Percentiles rank a stretch among this genome's conserved stretches.
Evolutionary conservation across 2,888 invertebrate genomes (phyloP).

Genomic region (Caenorhabditis uteleia): DNA sequence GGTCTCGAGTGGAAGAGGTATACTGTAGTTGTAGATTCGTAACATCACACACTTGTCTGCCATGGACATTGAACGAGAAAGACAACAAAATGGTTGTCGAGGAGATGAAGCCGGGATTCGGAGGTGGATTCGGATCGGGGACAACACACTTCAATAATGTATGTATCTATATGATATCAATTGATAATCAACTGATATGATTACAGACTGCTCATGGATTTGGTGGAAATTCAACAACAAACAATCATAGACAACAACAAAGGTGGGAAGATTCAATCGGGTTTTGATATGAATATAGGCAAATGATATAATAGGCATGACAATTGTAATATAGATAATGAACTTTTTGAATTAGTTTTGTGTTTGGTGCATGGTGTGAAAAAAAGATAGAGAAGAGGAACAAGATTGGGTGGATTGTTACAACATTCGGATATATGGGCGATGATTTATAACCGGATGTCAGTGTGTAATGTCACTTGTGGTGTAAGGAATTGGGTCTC

Average conservation of each 20-base stretch:
- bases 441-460: no score
- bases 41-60: slow-evolving; percentile 50
- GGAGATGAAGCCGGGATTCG: slow-evolving; percentile 47
- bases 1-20: no score
- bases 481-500: no score
- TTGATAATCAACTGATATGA: not conserved
- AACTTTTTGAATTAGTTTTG: not conserved
- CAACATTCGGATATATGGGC: not conserved
- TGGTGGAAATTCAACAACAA: slow-evolving; percentile 1
- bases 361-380: not conserved
- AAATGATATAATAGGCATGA: not conserved
- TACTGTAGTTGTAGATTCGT: slow-evolving; percentile 38
- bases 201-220: not conserved
- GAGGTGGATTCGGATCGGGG: slow-evolving; percentile 22
- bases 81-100: slow-evolving; percentile 56
- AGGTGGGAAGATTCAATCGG: slow-evolving; percentile 40
- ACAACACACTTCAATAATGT: not conserved
- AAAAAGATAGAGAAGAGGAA: not conserved
- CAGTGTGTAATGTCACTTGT: no score
- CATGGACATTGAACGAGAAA: slow-evolving; percentile 57
- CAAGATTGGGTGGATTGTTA: not conserved
- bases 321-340: slow-evolving; percentile 4
- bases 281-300: not conserved
- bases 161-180: not conserved
- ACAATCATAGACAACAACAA: slow-evolving; percentile 1